Conservation (phyloP, 2,888 invertebrate species). For the Fragum sueziense region DNA sequence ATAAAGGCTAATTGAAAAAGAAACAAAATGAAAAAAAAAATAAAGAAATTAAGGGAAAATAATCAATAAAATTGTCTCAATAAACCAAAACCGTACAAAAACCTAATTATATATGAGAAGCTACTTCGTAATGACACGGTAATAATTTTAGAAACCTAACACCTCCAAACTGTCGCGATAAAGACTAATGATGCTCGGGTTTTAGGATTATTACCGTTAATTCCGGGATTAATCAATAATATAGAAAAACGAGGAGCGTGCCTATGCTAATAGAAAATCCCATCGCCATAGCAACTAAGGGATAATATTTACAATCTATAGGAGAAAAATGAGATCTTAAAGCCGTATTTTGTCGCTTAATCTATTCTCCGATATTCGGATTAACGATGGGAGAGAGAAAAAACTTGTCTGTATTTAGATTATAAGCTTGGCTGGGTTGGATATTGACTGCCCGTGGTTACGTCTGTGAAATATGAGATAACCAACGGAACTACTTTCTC, state of each 20-base stretch:
- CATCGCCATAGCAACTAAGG: constrained; percentile 58
- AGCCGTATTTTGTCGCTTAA: constrained; percentile 47
- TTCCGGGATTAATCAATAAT: constrained; percentile 61
- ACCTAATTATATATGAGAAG: constrained; percentile 10
- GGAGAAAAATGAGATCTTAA: constrained; percentile 52
- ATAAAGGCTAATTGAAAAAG: too few relatives aligned
- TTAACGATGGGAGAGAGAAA: constrained; percentile 31
- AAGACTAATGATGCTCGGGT: constrained; percentile 29
- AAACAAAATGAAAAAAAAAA: too few relatives aligned
- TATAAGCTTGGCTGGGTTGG: constrained; percentile 7
- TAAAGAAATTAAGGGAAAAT: background rate
- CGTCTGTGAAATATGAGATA: constrained; percentile 1
- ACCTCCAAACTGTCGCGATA: constrained; percentile 15
- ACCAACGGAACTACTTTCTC: constrained; percentile 11
- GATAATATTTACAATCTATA: constrained; percentile 58
- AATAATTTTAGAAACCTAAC: constrained; percentile 16
- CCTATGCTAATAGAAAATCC: constrained; percentile 51
- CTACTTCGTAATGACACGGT: background rate
- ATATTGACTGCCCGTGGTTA: constrained; percentile 14
- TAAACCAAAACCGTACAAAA: constrained; percentile 4
- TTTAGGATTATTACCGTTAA: constrained; percentile 57
- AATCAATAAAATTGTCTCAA: constrained; percentile 14
- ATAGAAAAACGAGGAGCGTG: constrained; percentile 39
- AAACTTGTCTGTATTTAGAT: constrained; percentile 17
- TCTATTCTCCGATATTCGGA: constrained; percentile 54